phyloP scores from a whole-genome alignment of 2,797 vertebrate genomes.

The Yasuhikotakia modesta region DNA sequence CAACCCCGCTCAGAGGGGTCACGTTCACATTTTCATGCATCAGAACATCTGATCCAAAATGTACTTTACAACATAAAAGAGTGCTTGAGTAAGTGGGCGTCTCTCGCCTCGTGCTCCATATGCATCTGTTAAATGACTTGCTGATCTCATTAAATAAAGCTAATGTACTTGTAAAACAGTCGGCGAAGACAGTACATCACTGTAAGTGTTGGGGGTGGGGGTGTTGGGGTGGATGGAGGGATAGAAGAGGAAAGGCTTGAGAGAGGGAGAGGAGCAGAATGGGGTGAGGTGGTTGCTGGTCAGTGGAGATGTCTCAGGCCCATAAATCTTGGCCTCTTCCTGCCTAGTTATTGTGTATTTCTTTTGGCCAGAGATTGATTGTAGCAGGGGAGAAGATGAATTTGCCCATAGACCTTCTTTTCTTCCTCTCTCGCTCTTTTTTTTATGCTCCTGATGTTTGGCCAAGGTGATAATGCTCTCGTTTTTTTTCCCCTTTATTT shows the following conservation, averaged over 20 bases:
- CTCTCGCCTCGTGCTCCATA: conserved; percentile 79
- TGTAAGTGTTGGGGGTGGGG: conserved; percentile 85
- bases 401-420: conserved; percentile 89
- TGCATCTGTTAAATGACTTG: conserved; percentile 94
- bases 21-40: conserved; percentile 58
- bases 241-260: conserved; percentile 35
- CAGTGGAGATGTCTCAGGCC: conserved; percentile 93
- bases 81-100: conserved; percentile 58
- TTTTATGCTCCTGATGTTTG: conserved; percentile 82
- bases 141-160: conserved; percentile 98
- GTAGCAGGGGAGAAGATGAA: conserved; percentile 94
- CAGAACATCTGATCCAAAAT: conserved; percentile 58
- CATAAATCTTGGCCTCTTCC: conserved; percentile 98
- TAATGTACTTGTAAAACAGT: conserved; percentile 99
- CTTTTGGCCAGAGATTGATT: conserved; percentile 99
- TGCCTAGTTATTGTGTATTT: conserved; percentile 99
- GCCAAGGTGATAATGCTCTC: conserved; percentile 90
- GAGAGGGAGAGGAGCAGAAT: conserved; percentile 56
- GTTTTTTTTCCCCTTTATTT: conserved; percentile 52
- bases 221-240: conserved; percentile 64
- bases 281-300: conserved; percentile 94
- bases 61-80: conserved; percentile 56
- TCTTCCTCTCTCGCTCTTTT: conserved; percentile 72
- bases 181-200: conserved; percentile 96
- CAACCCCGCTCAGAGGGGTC: conserved; percentile 47